A percentile compares a stretch with the other conserved stretches of the same genome.
These are phyloP conservation scores for Hippolais icterina DNA, from an alignment of 2,113 vertebrate genomes.

Conservation along the genomic window DNA sequence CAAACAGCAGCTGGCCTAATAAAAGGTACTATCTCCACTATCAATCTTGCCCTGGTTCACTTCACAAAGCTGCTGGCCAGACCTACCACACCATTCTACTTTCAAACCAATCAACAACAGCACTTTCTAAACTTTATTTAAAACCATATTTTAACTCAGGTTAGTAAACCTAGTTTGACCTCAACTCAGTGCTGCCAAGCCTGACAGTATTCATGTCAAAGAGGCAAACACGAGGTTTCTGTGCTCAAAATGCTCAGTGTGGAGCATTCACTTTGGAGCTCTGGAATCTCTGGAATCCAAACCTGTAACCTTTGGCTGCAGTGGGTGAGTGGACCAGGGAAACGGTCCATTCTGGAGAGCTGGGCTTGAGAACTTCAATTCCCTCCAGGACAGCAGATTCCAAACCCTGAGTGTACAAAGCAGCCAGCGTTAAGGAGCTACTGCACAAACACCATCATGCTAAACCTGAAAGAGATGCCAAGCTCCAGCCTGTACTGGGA, in stretches of 20 bases:
- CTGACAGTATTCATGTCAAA: not conserved
- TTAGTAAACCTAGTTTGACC: not conserved
- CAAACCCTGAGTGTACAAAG: not conserved
- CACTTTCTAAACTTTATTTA: not conserved
- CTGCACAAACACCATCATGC: not conserved
- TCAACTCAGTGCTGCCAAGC: not conserved
- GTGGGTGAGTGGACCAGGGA: not conserved
- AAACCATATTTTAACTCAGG: not conserved
- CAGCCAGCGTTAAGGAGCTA: not conserved
- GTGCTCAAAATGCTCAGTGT: not conserved
- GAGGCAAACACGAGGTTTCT: not conserved
- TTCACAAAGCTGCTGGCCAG: not conserved
- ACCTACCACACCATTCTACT: not conserved
- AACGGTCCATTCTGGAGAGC: not conserved
- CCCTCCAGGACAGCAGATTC: not conserved
- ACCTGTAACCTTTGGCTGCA: conserved; percentile 32
- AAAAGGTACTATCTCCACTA: not conserved
- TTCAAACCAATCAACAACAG: not conserved
- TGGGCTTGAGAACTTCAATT: not conserved
- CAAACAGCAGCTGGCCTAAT: conserved; percentile 36
- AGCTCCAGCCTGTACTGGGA: not conserved
- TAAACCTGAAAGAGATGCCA: not conserved
- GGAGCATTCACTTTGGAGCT: not conserved
- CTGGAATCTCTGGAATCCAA: conserved; percentile 46
- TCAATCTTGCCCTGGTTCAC: not conserved